Base-by-base conservation (phyloP, 2,888 invertebrate species). In the Diabrotica balteata region DNA sequence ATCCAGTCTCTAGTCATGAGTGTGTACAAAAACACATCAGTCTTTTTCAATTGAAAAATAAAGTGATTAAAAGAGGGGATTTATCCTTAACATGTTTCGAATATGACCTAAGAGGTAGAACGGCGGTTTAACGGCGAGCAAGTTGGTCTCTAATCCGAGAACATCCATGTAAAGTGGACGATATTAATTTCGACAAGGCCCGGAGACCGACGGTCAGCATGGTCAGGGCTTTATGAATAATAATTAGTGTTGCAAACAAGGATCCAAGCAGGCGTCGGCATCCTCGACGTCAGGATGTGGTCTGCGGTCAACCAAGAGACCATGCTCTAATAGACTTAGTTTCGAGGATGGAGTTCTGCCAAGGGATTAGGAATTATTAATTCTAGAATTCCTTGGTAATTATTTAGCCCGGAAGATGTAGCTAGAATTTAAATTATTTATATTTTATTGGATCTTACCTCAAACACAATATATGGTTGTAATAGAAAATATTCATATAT, bases 161-260 rank as follows among this genome's bases (percentile, higher is more conserved):
- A 78, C 75, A 79, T 75, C 73, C 76, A 72, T 79, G 80, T 80
- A 78, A 79, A 80, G 78, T 79, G 79, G 79, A 79, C 76, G 80
- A 82, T 83, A 83, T 83, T 83, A 83, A 83, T 83, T 82, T 81
- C 73, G 80, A 79, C 78, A 77, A 80, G 79, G 79, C 77, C 76
- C 76, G 79, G 80, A 80, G 57, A 58, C 79, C 80, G 55, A 17
- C 45, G 81, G 81, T 80, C 81, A 81, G 77, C 76, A 76, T 77
- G 82, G 81, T 80, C 77, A 78, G 77, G 78, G 78, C 62, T 81
- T 82, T 84, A 84, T 84, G 84, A 84, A 84, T 84, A 83, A 83
- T 84, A 84, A 84, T 84, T 82, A 83, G 81, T 79, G 82, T 81
- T 81, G 80, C 81, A 80, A 82, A 83, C 81, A 82, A 81, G 82